Percentiles rank a stretch among this genome's conserved stretches.
These are phyloP conservation scores for Myiotriccus ornatus DNA, from an alignment of 2,797 vertebrate genomes.

Conservation along the genomic window DNA sequence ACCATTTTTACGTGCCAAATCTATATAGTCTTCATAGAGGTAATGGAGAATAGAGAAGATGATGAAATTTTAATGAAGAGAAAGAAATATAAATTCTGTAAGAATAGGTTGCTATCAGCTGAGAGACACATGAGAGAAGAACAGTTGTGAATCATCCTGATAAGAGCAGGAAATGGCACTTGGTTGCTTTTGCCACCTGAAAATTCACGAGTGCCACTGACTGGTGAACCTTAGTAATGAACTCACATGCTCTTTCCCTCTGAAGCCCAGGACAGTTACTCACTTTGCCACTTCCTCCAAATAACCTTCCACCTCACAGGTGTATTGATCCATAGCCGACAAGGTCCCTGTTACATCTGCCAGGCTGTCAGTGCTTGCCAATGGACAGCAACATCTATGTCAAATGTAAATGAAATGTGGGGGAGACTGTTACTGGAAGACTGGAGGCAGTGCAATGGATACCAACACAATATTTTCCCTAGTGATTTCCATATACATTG, in stretches of 20 bases:
- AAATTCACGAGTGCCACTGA: constrained; percentile 7
- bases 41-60: background rate
- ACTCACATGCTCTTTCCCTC: background rate
- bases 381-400: background rate
- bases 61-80: background rate
- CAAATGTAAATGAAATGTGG: background rate
- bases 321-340: background rate
- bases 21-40: background rate
- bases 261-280: background rate
- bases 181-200: background rate
- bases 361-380: background rate
- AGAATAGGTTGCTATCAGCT: background rate
- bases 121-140: background rate
- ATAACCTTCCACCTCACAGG: background rate
- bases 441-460: background rate
- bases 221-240: background rate
- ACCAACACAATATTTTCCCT: background rate
- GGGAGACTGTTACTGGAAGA: background rate
- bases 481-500: background rate
- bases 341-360: background rate
- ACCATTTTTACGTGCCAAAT: background rate
- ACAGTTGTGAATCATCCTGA: background rate
- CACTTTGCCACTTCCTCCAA: background rate
- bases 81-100: background rate
- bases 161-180: background rate